Evolutionary conservation across 2,113 vertebrate species (phyloP), one percentile per base, ranked within the genome.

Genomic region (Neolamprologus cancellatus): DNA sequence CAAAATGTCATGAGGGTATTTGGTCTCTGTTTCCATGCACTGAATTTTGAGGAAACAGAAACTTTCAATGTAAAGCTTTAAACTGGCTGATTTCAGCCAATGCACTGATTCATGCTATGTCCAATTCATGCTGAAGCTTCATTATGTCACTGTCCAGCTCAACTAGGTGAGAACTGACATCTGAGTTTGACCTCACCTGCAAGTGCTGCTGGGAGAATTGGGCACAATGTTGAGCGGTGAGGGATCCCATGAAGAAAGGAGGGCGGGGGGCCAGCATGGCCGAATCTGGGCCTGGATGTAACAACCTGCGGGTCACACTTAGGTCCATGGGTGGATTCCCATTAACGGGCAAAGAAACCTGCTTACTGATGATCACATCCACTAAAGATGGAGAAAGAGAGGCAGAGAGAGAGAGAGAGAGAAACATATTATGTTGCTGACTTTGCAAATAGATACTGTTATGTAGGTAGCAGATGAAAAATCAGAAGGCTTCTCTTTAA

Each of bases 281-380:
- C 15, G 96, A 93, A 93, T 98, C 97, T 3, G 95, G 92, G 91
- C 23, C 92, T 76, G 84, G 89, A 87, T 95, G 96, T 36, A 94
- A 79, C 39, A 97, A 89, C 84, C 97, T 96, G 92, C 96, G 97
- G 89, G 97, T 97, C 88, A 99, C 96, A 30, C 97, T 96, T 87
- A 99, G 96, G 96, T 98, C 98, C 98, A 99, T 98, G 94, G 97
- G 96, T 87, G 81, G 76, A n/a, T 88, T 87, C 88, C 90, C 83
- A 84, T 25, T 36, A 48, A 80, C 18, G 50, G 81, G 32, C 54
- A 44, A 74, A 36, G 48, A 59, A 81, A 53, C 25, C 23, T 53
- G 74, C 50, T 79, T 25, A 39, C 74, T 83, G 85, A 80, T 25
- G 83, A 81, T 92, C 83, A 90, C 94, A 92, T 95, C 84, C 90